These are phyloP conservation scores for Meleagris gallopavo DNA, from an alignment of 2,113 vertebrate species.

Conservation along the genomic window DNA sequence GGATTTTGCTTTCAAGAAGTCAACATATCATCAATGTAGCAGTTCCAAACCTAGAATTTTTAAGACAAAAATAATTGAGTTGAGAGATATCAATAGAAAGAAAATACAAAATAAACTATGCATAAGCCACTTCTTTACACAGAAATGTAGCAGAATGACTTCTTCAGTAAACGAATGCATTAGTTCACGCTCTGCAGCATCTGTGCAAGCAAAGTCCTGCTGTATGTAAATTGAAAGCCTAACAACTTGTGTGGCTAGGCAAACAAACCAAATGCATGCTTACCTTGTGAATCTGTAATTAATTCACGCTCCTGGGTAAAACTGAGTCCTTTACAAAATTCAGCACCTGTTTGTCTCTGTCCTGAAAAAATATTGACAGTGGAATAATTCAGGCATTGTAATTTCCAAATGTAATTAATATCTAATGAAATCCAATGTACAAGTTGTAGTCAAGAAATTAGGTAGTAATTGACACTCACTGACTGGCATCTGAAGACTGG, in stretches of 20 bases:
- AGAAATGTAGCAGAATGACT: background rate
- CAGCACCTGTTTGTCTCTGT: background rate
- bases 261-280: conserved; percentile 32
- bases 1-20: conserved; percentile 22
- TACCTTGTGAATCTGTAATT: conserved; percentile 22
- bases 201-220: conserved; percentile 37
- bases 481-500: background rate
- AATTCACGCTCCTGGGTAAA: background rate
- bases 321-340: background rate
- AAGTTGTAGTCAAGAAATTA: background rate
- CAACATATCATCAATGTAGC: background rate
- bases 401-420: background rate
- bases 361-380: background rate
- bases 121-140: background rate
- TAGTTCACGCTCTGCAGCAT: conserved; percentile 6
- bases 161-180: conserved; percentile 26
- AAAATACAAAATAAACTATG: conserved; percentile 14
- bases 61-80: background rate
- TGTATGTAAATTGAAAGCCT: conserved; percentile 41
- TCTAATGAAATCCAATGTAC: background rate
- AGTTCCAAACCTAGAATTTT: background rate
- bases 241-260: conserved; percentile 40
- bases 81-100: conserved; percentile 10
- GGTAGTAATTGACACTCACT: background rate
- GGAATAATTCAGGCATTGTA: background rate